Evolutionary conservation across 30 jellyfish, hydroid and myxozoan species (phyloP).

Genomic region (Hydractinia symbiolongicarpus): DNA sequence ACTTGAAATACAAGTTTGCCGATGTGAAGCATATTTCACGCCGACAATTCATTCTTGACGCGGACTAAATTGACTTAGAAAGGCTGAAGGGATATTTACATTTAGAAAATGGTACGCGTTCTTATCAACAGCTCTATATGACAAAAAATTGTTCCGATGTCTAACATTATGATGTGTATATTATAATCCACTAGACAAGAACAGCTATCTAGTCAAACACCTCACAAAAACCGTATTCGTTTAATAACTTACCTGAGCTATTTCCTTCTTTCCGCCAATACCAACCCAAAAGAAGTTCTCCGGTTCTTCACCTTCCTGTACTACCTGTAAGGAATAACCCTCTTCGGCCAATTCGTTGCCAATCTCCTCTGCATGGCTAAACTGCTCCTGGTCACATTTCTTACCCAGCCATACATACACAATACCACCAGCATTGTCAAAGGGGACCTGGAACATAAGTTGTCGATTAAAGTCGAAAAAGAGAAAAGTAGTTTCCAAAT

Average conservation of each 20-base stretch:
- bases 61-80: too few species aligned
- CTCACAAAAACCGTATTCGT: too few species aligned
- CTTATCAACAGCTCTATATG: too few species aligned
- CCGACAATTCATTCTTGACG: too few species aligned
- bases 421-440: constrained; percentile 88
- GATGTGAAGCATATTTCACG: too few species aligned
- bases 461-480: not conserved
- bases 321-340: constrained; percentile 86
- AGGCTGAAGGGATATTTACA: too few species aligned
- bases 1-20: too few species aligned
- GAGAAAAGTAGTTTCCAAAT: not conserved
- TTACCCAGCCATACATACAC: constrained; percentile 98
- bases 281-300: constrained; percentile 99
- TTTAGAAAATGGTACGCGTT: too few species aligned
- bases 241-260: constrained; percentile 46
- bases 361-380: constrained; percentile 83
- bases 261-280: constrained; percentile 91
- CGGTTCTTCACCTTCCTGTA: constrained; percentile 97
- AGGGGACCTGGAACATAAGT: constrained; percentile 40
- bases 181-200: too few species aligned
- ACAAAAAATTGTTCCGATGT: too few species aligned
- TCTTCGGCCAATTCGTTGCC: constrained; percentile 91
- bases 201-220: too few species aligned
- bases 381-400: constrained; percentile 58
- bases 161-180: too few species aligned